Conservation (phyloP, 64 coral and sea anemone species). For the Cladopsammia gracilis region DNA sequence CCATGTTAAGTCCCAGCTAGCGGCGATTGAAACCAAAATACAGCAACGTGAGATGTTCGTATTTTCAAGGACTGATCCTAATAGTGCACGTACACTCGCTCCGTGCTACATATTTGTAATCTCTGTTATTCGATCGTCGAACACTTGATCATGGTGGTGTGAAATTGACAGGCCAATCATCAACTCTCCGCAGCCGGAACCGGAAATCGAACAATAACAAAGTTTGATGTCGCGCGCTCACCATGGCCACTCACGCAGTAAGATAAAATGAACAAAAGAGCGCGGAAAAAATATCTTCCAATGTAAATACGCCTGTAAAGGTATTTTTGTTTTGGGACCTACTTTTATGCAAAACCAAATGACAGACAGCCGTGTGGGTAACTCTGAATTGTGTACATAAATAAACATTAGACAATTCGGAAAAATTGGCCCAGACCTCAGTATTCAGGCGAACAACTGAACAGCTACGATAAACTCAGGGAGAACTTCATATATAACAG, state of each 20-base stretch:
- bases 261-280: neutral
- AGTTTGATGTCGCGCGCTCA: neutral
- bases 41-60: neutral
- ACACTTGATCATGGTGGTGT: neutral
- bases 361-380: no score
- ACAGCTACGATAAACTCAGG: no score
- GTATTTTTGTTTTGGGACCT: neutral
- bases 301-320: neutral
- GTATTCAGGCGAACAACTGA: no score
- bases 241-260: conserved; percentile 2
- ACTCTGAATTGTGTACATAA: no score
- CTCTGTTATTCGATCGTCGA: conserved; percentile 6
- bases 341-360: neutral
- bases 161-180: conserved; percentile 36
- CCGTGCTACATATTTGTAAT: neutral
- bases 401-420: no score
- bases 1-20: conserved; percentile 43
- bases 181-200: conserved; percentile 21
- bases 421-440: no score
- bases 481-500: no score
- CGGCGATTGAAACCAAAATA: conserved; percentile 6
- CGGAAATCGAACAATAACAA: conserved; percentile 39
- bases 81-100: neutral
- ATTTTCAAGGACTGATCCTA: neutral
- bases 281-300: neutral